A percentile compares a stretch with the other conserved stretches of the same genome.
phyloP scores from a whole-genome alignment of 30 jellyfish, hydroid and myxozoan genomes.

The Sanderia malayensis region DNA sequence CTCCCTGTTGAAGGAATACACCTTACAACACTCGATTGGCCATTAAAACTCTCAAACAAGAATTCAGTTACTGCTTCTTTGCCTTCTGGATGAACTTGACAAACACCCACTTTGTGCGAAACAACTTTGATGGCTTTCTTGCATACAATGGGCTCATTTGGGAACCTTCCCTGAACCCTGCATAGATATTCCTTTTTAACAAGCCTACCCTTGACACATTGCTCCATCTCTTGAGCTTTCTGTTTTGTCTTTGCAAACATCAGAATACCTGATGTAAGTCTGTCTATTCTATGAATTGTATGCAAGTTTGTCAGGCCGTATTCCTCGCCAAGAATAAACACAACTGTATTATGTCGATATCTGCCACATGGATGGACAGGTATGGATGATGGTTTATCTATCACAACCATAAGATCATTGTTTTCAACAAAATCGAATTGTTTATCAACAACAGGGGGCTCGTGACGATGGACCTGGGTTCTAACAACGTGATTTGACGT shows the following conservation, averaged over 20 bases:
- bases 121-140: slow-evolving; percentile 78
- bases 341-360: slow-evolving; percentile 90
- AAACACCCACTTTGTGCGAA: slow-evolving; percentile 93
- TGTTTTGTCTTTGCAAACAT: slow-evolving; percentile 87
- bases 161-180: slow-evolving; percentile 89
- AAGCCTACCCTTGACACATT: slow-evolving; percentile 67
- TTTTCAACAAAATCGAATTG: slow-evolving; percentile 74
- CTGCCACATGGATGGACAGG: slow-evolving; percentile 99
- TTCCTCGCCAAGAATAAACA: slow-evolving; percentile 79
- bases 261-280: slow-evolving; percentile 93
- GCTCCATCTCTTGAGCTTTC: slow-evolving; percentile 92
- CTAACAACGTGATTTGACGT: slow-evolving; percentile 65
- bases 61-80: slow-evolving; percentile 80
- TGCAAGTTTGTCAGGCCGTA: slow-evolving; percentile 68
- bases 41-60: slow-evolving; percentile 50
- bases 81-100: slow-evolving; percentile 80
- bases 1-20: slow-evolving; percentile 94
- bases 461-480: slow-evolving; percentile 91
- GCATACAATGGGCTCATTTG: slow-evolving; percentile 58
- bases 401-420: slow-evolving; percentile 73
- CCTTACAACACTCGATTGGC: slow-evolving; percentile 69
- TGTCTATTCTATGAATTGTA: slow-evolving; percentile 91
- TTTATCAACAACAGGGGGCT: slow-evolving; percentile 79
- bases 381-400: slow-evolving; percentile 87
- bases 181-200: slow-evolving; percentile 85